Conservation (phyloP, 2,888 invertebrate genomes). For the Suillia variegata region DNA sequence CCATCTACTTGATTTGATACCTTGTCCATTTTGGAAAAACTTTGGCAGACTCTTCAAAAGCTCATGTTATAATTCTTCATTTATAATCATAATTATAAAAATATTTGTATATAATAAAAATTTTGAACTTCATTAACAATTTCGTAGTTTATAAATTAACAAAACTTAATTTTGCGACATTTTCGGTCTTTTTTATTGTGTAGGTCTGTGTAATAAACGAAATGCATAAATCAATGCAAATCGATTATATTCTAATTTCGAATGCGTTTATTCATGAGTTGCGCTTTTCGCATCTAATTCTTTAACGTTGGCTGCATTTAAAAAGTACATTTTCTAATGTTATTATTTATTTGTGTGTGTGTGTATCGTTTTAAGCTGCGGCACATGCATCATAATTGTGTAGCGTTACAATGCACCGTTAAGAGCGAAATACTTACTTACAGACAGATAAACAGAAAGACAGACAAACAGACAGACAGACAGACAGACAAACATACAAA, state of each 20-base stretch:
- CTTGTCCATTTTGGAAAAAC: too few species aligned
- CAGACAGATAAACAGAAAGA: background rate
- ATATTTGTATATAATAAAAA: too few species aligned
- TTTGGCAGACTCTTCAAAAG: too few species aligned
- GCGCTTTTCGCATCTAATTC: background rate
- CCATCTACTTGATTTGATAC: too few species aligned
- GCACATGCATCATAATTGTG: conserved; percentile 6
- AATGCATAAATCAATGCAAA: conserved; percentile 9
- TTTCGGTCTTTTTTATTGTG: too few species aligned
- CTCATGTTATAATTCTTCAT: too few species aligned
- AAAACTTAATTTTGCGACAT: too few species aligned
- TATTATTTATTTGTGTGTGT: background rate
- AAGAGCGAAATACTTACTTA: conserved; percentile 4
- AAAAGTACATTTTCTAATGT: background rate
- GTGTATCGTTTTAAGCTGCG: background rate
- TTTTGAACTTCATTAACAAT: too few species aligned
- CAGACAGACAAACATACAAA: background rate
- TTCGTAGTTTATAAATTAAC: too few species aligned
- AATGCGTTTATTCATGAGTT: too few species aligned
- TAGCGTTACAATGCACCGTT: conserved; percentile 13
- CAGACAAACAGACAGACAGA: background rate
- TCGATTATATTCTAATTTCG: conserved; percentile 9
- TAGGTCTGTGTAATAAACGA: too few species aligned
- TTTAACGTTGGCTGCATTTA: background rate
- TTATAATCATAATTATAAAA: too few species aligned